Percentiles rank a stretch among this genome's conserved stretches.
phyloP scores from a whole-genome alignment of 2,113 vertebrate species.

The Saimiri boliviensis region DNA sequence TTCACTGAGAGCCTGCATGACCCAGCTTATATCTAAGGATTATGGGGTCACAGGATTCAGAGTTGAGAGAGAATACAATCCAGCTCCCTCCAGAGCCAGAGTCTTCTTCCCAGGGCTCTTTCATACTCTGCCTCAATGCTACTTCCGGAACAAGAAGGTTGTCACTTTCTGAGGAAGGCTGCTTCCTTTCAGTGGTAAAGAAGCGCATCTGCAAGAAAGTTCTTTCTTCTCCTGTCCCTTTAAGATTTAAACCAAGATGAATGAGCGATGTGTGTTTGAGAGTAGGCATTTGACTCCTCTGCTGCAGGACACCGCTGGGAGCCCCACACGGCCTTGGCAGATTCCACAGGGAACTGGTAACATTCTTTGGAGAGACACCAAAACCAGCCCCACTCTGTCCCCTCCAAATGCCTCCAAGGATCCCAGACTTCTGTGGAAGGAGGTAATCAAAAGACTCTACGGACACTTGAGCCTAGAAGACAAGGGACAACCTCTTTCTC shows the following conservation, averaged over 20 bases:
- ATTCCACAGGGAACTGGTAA: neutral
- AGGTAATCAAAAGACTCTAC: neutral
- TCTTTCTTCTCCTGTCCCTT: neutral
- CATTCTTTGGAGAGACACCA: neutral
- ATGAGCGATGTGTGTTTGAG: neutral
- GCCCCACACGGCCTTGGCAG: fast-evolving
- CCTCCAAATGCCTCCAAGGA: neutral
- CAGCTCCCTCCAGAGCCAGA: neutral
- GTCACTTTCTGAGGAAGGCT: neutral
- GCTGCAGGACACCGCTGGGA: neutral
- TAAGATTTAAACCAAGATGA: neutral
- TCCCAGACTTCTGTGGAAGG: neutral
- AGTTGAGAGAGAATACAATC: neutral
- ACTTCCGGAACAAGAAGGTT: neutral
- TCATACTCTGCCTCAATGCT: neutral
- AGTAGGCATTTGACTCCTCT: neutral
- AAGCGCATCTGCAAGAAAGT: neutral
- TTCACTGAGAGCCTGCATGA: neutral
- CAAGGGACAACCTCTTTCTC: neutral
- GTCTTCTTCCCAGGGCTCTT: neutral
- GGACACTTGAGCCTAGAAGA: neutral
- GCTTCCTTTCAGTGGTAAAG: neutral
- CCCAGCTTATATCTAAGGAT: neutral
- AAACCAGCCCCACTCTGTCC: neutral
- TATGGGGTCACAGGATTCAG: neutral